phyloP scores from a whole-genome alignment of 2,797 vertebrate species.

The Anolis apletophallus region DNA sequence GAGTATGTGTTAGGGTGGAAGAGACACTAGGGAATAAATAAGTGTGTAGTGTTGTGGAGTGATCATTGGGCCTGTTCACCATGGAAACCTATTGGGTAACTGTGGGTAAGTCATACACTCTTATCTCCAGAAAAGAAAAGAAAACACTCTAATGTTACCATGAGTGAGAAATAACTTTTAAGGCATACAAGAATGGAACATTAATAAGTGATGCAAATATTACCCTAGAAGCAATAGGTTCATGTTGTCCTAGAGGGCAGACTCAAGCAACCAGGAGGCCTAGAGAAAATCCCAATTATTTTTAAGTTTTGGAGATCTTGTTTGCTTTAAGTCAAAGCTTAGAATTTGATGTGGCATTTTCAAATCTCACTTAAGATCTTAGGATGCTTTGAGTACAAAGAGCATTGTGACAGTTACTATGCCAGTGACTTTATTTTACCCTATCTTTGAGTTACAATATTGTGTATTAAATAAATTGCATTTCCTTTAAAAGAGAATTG shows the following conservation, averaged over 20 bases:
- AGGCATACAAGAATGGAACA: too few relatives aligned
- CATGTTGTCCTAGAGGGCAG: too few relatives aligned
- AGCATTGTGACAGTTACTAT: background rate
- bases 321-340: background rate
- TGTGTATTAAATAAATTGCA: background rate
- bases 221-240: background rate
- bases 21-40: background rate
- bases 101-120: too few relatives aligned
- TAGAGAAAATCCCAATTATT: background rate
- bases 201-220: background rate
- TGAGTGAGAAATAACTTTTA: too few relatives aligned
- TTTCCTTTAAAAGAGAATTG: constrained; percentile 10
- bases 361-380: background rate
- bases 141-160: too few relatives aligned
- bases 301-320: background rate
- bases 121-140: too few relatives aligned
- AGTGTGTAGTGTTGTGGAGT: too few relatives aligned
- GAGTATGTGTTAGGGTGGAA: background rate
- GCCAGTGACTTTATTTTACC: background rate
- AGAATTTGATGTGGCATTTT: background rate
- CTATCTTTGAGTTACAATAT: background rate
- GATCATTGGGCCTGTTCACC: too few relatives aligned
- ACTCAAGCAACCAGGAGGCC: background rate
- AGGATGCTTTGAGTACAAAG: background rate
- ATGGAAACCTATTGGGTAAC: too few relatives aligned